phyloP scores from a whole-genome alignment of 1,140 invertebrate species.

The Lineus longissimus region DNA sequence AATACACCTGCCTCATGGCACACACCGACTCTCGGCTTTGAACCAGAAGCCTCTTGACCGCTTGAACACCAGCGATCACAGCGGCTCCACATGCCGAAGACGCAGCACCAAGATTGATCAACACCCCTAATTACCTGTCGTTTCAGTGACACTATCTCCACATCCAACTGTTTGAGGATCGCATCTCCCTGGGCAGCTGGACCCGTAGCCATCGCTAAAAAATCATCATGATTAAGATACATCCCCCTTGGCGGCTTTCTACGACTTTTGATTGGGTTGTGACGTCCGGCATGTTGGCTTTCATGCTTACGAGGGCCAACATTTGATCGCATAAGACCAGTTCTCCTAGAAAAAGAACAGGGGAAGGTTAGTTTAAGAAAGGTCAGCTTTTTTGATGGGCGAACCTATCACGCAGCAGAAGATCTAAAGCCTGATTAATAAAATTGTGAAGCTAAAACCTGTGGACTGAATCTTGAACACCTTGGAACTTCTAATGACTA shows the following conservation, averaged over 20 bases:
- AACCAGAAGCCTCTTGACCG: neutral
- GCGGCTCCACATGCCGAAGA: neutral
- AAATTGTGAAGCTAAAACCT: no score
- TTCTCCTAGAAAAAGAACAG: conserved; percentile 60
- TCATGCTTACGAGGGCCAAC: conserved; percentile 61
- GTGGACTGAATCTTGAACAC: no score
- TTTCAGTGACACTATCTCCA: conserved; percentile 88
- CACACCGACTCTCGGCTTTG: no score
- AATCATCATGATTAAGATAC: conserved; percentile 94
- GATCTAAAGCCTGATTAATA: no score
- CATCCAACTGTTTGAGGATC: conserved; percentile 84
- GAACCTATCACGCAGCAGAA: no score
- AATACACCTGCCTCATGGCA: no score
- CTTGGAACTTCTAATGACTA: no score
- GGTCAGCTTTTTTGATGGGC: no score
- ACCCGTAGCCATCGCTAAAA: conserved; percentile 76
- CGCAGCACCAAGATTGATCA: neutral
- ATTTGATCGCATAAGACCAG: conserved; percentile 70
- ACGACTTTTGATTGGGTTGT: conserved; percentile 64
- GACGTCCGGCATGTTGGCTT: conserved; percentile 40
- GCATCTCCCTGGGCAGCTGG: conserved; percentile 71
- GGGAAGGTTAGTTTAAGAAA: no score
- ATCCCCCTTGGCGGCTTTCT: conserved; percentile 90
- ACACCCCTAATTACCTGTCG: conserved; percentile 91
- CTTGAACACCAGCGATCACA: no score